Evolutionary conservation across 1,140 invertebrate species (phyloP).

Genomic region (Drosophila subpulchrella): DNA sequence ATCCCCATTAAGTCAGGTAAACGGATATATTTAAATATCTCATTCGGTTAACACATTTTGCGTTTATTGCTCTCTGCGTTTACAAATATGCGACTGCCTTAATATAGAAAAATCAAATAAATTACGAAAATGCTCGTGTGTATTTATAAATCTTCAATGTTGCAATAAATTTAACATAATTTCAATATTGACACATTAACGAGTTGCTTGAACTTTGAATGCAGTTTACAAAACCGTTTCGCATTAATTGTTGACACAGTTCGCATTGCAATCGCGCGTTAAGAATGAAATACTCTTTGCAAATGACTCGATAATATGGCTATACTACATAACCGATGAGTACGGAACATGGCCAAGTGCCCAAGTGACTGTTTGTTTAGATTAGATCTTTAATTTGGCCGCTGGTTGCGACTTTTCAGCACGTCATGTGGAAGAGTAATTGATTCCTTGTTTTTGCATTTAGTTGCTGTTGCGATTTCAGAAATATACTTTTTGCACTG

Average conservation of each 20-base stretch:
- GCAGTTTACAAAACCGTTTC: conserved; percentile 31
- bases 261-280: conserved; percentile 14
- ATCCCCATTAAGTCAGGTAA: conserved; percentile 4
- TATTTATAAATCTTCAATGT: conserved; percentile 35
- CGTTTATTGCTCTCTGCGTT: conserved; percentile 59
- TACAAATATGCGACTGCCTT: conserved; percentile 39
- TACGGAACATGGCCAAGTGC: conserved; percentile 27
- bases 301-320: conserved; percentile 17
- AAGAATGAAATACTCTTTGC: conserved; percentile 29
- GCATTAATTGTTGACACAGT: conserved; percentile 46
- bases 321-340: not conserved
- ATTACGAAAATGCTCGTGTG: conserved; percentile 19
- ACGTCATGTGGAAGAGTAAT: conserved; percentile 37
- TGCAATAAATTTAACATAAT: conserved; percentile 49
- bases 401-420: conserved; percentile 23
- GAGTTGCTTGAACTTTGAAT: conserved; percentile 64
- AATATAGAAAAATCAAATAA: conserved; percentile 42
- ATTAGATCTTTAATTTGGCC: conserved; percentile 26
- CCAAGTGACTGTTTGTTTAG: conserved; percentile 34
- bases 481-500: conserved; percentile 12
- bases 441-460: conserved; percentile 25
- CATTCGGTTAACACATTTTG: conserved; percentile 55
- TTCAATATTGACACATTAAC: conserved; percentile 76
- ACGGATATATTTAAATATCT: conserved; percentile 12
- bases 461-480: conserved; percentile 18